Evolutionary conservation across 2,888 invertebrate genomes (phyloP), one percentile per base, ranked within the genome.

Genomic region (Alentia gelatinosa): DNA sequence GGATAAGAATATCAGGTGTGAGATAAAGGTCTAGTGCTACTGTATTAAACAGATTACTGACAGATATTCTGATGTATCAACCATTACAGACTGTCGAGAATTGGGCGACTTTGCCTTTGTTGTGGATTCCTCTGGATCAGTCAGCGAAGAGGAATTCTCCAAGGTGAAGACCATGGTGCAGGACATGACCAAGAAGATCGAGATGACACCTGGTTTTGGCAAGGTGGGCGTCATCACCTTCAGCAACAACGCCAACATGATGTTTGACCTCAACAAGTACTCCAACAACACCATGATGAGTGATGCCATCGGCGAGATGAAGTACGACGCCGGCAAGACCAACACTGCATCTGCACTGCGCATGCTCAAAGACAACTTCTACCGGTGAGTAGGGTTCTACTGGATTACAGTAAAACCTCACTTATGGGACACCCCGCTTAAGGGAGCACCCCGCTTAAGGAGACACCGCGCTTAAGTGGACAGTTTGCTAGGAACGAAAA

Each of bases 321-420:
- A 91, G 30, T 95, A 95, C 91, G 92, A 91, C 5, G 93, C 93
- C 56, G 95, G 95, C 1, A 93, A 92, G 40, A 95, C 95, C 30
- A 95, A 95, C 93, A 94, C 95, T 0, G 95, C 95, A 9, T 94
- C 92, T 30, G 95, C 94, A 15, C 90, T 95, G 23, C 50, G 92
- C 50, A 91, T 93, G 39, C 93, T 95, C 93, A 91, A 93, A 1
- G 90, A 92, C 33, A 68, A 68, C 26, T 30, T 5, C 86, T 92
- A 68, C 15, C n/a, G 12, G 68, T 68, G 33, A 5, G 56, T 56
- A 56, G n/a, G n/a, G n/a, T n/a, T n/a, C n/a, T n/a, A n/a, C n/a
- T n/a, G n/a, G n/a, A n/a, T n/a, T n/a, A n/a, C n/a, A n/a, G n/a
- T n/a, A n/a, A n/a, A n/a, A n/a, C n/a, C n/a, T n/a, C n/a, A n/a